Base-by-base conservation (phyloP, 1,140 invertebrate species). In the Pseudomyrmex flavicornis region DNA sequence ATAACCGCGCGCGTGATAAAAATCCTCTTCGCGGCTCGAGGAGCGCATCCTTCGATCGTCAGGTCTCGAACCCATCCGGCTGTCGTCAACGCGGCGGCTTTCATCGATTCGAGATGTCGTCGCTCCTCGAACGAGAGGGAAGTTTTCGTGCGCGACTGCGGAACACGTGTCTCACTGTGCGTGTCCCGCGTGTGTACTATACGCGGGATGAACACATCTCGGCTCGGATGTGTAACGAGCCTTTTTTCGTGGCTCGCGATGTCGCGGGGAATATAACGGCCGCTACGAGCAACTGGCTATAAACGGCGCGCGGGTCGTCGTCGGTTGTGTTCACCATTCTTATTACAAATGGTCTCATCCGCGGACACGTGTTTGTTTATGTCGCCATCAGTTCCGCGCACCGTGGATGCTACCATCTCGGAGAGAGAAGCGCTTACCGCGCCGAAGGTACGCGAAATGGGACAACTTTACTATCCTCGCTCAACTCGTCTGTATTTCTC, bases 301-400 rank as follows among this genome's bases (percentile, higher is more conserved):
- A 86, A 86, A 88, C 65, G 70, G 26, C 69, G 13, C 63, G 56
- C 44, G n/a, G 54, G 17, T 54, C 69, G 46, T 61, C 66, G 15
- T 48, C 59, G 50, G 63, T 68, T 85, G 75, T 85, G 75, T 77
- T 85, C 76, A 50, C 83, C 76, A 68, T 85, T 88, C 83, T 88
- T 83, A 88, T 88, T 88, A 88, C 87, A 88, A 88, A 88, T 88
- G 76, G 83, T 88, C 77, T 88, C 87, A 88, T 88, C 70, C 50
- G 58, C 68, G 22, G 86, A 88, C 87, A 88, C 72, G 86, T 85
- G 86, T 88, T 85, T 88, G 86, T 88, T 88, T 88, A 88, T 88
- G 86, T 73, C 76, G 76, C 73, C 86, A 80, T 88, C 85, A 85
- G 83, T 88, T 77, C 26, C 83, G 72, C 22, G 79, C 54, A 26